Base-by-base conservation (phyloP, 35 echinoderm and acorn worm genomes). In the Lytechinus variegatus region DNA sequence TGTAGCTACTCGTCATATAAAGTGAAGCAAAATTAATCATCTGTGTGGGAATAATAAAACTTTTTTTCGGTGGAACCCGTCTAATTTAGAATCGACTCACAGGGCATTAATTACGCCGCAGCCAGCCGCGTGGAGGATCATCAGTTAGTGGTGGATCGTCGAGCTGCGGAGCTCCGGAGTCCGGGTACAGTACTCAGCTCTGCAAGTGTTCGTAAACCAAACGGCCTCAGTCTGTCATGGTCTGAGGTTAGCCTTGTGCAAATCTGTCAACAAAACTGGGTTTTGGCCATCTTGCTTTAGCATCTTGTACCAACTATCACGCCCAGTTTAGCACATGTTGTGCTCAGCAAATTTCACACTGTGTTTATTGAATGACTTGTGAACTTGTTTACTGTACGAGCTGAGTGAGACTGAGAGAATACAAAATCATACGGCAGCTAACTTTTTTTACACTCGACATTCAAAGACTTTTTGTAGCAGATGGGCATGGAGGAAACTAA, bases 401-500 rank as follows among this genome's bases (percentile, higher is more conserved):
- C n/a, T n/a, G n/a, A n/a, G n/a, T n/a, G n/a, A n/a, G n/a, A n/a
- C n/a, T n/a, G n/a, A 44, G 33, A 44, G 33, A 44, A 44, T 44
- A 44, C 33, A 44, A 44, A 44, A 44, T 44, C 33, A 44, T 44
- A 44, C 33, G 33, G 33, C 33, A 44, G 10, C 66, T n/a, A 79
- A 14, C 19, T 24, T 79, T 79, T 10, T 2, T 2, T 79, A n/a
- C 66, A 4, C 4, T n/a, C 24, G 66, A 79, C 66, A 79, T 90
- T 90, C 28, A 10, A 33, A 90, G 28, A 29, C 29, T 44, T 90
- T 2, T 44, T 44, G 9, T 54, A 90, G 52, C 88, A 54, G 88
- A 90, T 90, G 88, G 88, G 88, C 28, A 90, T 90, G 88, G 88
- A 90, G 88, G 88, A 90, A 54, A 33, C 88, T 21, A 90, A 52